Evolutionary conservation across 2,113 vertebrate species (phyloP).

Genomic region (Phocoena sinus): DNA sequence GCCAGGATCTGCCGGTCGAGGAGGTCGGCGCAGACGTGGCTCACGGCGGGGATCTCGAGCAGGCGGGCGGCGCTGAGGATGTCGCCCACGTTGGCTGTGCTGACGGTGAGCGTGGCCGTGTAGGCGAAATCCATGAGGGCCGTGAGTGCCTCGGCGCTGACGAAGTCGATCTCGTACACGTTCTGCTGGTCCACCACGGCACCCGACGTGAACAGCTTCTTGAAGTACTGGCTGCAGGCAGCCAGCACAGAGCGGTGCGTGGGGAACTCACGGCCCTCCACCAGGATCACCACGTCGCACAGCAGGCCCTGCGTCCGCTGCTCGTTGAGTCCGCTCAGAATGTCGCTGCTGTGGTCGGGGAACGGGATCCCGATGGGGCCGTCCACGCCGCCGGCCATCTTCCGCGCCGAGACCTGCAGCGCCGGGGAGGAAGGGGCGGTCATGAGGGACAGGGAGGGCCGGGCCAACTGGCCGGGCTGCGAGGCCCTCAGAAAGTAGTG

Average conservation of each 20-base stretch:
- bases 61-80: slow-evolving; percentile 94
- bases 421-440: accelerated
- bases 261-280: slow-evolving; percentile 94
- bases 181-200: slow-evolving; percentile 94
- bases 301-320: slow-evolving; percentile 93
- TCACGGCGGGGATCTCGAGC: slow-evolving; percentile 94
- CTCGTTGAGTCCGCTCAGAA: slow-evolving; percentile 94
- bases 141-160: slow-evolving; percentile 91
- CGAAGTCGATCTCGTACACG: slow-evolving; percentile 96
- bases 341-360: slow-evolving; percentile 97
- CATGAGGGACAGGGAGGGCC: accelerated
- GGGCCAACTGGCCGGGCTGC: accelerated
- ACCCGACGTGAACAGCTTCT: slow-evolving; percentile 98
- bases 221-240: slow-evolving; percentile 97
- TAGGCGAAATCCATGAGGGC: slow-evolving; percentile 98
- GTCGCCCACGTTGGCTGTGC: slow-evolving; percentile 92
- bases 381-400: slow-evolving; percentile 90
- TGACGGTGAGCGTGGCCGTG: slow-evolving; percentile 96
- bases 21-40: slow-evolving; percentile 96
- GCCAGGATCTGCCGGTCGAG: slow-evolving; percentile 96
- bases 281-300: slow-evolving; percentile 96
- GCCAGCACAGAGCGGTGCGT: slow-evolving; percentile 98
- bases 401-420: slow-evolving; percentile 75
- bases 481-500: accelerated
- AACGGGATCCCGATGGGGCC: slow-evolving; percentile 99